Base-by-base conservation (phyloP, 1,140 invertebrate species). In the Colletes latitarsis region DNA sequence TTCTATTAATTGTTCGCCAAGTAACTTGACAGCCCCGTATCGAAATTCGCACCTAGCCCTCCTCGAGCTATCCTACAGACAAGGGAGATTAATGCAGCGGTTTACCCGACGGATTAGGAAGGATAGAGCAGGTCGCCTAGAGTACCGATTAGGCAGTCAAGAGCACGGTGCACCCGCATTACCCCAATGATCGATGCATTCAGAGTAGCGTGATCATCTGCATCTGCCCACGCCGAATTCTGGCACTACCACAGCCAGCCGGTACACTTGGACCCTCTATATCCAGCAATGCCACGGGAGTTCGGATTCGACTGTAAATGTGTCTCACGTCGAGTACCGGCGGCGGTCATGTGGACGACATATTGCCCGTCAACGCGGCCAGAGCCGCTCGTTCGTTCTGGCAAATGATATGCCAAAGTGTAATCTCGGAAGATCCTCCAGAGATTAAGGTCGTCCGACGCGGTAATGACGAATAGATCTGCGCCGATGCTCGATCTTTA, bases 361-460 rank as follows among this genome's bases (percentile, higher is more conserved):
- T 92, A 93, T 93, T 91, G 90, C 92, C 91, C 90, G 92, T 93
- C 92, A 93, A 91, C 92, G 88, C 89, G 88, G 74, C 67, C 85
- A 82, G 83, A 90, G 82, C 84, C 81, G 90, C 90, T 93, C 92
- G 90, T 93, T 93, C 92, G 88, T 93, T 92, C 90, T 87, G 90
- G 83, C 90, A 93, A 92, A 93, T 93, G 88, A 93, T 93, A 93
- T 93, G 92, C 92, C 92, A 92, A 92, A 91, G 79, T 85, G 88
- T 92, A 92, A 92, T 93, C 92, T 91, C 87, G 80, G 69, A 75
- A 89, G 89, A 92, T 92, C 87, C 91, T 91, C 90, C 81, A 82
- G 89, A 91, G 90, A 91, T 92, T 92, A 91, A 88, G 83, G 39
- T 86, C 75, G 85, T 19, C 58, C 75, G 76, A 84, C 84, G 82